phyloP scores from a whole-genome alignment of 2,888 invertebrate genomes.

The Scelioninae gen. 1 region DNA sequence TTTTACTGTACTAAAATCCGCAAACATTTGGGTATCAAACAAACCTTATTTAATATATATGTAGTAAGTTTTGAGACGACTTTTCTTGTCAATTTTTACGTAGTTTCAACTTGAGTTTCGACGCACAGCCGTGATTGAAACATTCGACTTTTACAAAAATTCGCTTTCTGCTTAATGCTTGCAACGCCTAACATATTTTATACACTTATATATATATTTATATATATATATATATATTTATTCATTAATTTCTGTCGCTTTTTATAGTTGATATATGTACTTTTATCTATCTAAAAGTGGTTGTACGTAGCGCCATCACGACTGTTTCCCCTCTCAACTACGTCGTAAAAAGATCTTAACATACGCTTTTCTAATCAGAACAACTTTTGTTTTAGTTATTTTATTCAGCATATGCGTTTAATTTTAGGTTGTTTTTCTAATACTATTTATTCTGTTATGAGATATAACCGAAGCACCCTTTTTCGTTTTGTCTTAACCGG shows the following conservation, averaged over 20 bases:
- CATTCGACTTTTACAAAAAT: slow-evolving; percentile 56
- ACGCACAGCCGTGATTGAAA: slow-evolving; percentile 55
- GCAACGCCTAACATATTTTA: slow-evolving; percentile 67
- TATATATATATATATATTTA: not conserved
- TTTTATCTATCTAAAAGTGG: slow-evolving; percentile 62
- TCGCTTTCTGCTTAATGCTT: slow-evolving; percentile 19
- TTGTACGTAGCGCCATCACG: slow-evolving; percentile 36
- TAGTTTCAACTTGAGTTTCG: slow-evolving; percentile 38
- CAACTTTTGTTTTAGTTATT: slow-evolving; percentile 21
- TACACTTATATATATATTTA: slow-evolving; percentile 60
- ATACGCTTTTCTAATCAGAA: slow-evolving; percentile 59
- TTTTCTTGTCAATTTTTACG: slow-evolving; percentile 6
- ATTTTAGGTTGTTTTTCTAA: slow-evolving; percentile 57
- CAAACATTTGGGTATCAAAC: too few species aligned
- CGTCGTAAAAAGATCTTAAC: slow-evolving; percentile 61
- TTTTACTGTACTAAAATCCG: too few species aligned
- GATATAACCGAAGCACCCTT: slow-evolving; percentile 64
- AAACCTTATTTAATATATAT: too few species aligned
- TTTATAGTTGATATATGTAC: slow-evolving; percentile 59
- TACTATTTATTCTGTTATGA: slow-evolving; percentile 56
- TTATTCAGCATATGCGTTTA: slow-evolving; percentile 56
- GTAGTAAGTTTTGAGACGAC: too few species aligned
- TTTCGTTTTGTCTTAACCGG: slow-evolving; percentile 37
- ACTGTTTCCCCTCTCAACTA: slow-evolving; percentile 10
- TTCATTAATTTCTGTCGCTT: slow-evolving; percentile 54